phyloP scores from a whole-genome alignment of 23 tunicate species.

The Diplosoma virens region DNA sequence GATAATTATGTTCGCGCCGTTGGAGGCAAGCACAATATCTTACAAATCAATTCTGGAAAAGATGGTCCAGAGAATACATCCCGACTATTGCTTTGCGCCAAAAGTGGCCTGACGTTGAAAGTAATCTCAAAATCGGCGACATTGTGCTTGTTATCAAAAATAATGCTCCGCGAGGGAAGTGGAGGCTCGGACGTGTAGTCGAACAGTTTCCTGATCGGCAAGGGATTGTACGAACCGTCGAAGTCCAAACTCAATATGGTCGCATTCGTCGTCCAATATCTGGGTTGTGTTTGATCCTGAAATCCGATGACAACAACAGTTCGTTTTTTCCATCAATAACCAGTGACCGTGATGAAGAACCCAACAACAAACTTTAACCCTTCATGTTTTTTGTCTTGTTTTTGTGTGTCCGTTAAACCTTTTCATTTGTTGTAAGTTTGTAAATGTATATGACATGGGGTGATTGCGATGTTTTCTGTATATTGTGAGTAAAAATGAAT shows the following conservation, averaged over 20 bases:
- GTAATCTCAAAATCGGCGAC: conserved; percentile 6
- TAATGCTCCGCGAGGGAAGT: conserved; percentile 9
- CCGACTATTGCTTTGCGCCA: conserved; percentile 1
- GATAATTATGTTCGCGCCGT: conserved; percentile 2
- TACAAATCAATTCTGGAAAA: conserved; percentile 13
- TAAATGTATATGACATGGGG: too few species aligned
- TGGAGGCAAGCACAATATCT: conserved; percentile 20
- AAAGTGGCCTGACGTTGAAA: conserved; percentile 2
- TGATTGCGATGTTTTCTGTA: too few species aligned
- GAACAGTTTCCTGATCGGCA: conserved; percentile 10
- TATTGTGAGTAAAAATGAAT: too few species aligned
- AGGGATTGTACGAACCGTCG: conserved; percentile 14
- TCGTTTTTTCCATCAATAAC: too few species aligned
- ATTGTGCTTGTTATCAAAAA: conserved; percentile 21
- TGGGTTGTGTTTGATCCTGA: conserved; percentile 11
- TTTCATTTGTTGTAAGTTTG: too few species aligned
- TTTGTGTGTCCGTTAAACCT: too few species aligned
- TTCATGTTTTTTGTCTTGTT: too few species aligned
- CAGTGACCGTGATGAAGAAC: too few species aligned
- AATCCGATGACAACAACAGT: too few species aligned
- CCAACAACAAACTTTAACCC: too few species aligned
- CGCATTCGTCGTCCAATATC: conserved; percentile 9
- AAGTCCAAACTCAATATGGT: background rate
- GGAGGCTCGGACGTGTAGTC: conserved; percentile 17
- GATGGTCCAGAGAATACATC: conserved; percentile 21